Base-by-base conservation (phyloP, 2,113 vertebrate species). In the Chlamydotis undulata region DNA sequence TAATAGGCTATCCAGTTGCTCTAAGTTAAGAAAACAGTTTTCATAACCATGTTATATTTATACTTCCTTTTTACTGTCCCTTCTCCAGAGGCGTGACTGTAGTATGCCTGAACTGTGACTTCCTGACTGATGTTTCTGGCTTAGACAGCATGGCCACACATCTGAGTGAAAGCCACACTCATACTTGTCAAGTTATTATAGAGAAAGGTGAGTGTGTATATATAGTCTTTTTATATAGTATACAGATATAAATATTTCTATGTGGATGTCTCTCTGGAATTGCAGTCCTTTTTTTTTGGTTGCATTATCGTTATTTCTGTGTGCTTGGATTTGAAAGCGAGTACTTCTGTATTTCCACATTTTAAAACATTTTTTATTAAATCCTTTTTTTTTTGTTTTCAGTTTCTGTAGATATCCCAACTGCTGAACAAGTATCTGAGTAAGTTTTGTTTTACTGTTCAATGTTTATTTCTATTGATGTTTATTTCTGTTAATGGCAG, bases 21-120 rank as follows among this genome's bases (percentile, higher is more conserved):
- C 2, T 61, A 71, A 53, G 16, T 86, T 79, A 63, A 76, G 16
- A 56, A 22, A 57, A 61, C 33, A 15, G 2, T 56, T 87, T 77
- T 52, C 29, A 25, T 33, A 33, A 10, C 47, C 11, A 12, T 52
- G 12, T 60, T 65, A 53, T 68, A 29, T 61, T 96, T 53, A 77
- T 22, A 45, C 29, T 84, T 79, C 10, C 50, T 60, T 83, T 85
- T 75, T 90, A 71, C 78, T 75, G 39, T 97, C 56, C 69, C 6
- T 67, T 85, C 79, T 67, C 19, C 88, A 99, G 98, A 97, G 99
- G 98, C 96, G 95, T 98, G 80, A 99, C 98, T 47, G 97, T 99
- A 49, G 98, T 99, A 88, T 99, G 99, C 98, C 98, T 99, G 90
- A 98, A 98, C 97, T 99, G 99, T 97, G 98, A 99, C 94, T 99